Percentiles rank a stretch among this genome's conserved stretches.
These are phyloP conservation scores for Melanotus villosus DNA, from an alignment of 2,888 invertebrate species.

Conservation along the genomic window DNA sequence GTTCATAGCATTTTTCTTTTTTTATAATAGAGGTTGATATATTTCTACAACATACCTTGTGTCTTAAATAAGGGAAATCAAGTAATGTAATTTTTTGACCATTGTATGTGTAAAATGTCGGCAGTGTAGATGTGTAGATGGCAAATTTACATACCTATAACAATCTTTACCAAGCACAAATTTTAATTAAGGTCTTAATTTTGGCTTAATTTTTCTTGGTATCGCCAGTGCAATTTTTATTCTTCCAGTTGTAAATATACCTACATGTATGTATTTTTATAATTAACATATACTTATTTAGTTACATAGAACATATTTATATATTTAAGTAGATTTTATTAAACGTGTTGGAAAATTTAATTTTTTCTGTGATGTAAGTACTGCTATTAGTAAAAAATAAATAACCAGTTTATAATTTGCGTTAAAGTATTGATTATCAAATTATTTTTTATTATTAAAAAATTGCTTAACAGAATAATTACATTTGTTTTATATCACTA, in stretches of 20 bases:
- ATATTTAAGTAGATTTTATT: slow-evolving; percentile 17
- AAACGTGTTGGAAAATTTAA: slow-evolving; percentile 6
- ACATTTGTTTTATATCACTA: too few species aligned
- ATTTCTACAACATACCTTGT: slow-evolving; percentile 5
- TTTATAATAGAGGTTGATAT: neutral
- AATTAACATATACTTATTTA: slow-evolving; percentile 2
- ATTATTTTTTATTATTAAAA: too few species aligned
- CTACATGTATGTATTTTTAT: slow-evolving; percentile 17
- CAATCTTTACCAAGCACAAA: neutral
- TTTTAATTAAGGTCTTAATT: neutral
- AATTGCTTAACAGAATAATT: too few species aligned
- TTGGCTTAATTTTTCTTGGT: neutral
- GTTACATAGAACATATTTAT: neutral
- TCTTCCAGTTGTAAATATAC: slow-evolving; percentile 5
- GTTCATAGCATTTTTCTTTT: slow-evolving; percentile 1
- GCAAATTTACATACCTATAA: neutral
- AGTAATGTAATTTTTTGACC: slow-evolving; percentile 6
- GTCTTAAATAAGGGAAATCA: neutral
- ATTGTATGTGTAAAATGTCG: slow-evolving; percentile 8
- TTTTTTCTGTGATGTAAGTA: slow-evolving; percentile 24
- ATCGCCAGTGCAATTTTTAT: slow-evolving; percentile 8
- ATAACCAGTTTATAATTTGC: neutral
- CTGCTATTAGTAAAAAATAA: neutral
- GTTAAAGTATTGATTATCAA: too few species aligned
- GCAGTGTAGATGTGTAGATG: neutral